Base-by-base conservation (phyloP, 2,797 vertebrate genomes). In the Macroramphosus scolopax region DNA sequence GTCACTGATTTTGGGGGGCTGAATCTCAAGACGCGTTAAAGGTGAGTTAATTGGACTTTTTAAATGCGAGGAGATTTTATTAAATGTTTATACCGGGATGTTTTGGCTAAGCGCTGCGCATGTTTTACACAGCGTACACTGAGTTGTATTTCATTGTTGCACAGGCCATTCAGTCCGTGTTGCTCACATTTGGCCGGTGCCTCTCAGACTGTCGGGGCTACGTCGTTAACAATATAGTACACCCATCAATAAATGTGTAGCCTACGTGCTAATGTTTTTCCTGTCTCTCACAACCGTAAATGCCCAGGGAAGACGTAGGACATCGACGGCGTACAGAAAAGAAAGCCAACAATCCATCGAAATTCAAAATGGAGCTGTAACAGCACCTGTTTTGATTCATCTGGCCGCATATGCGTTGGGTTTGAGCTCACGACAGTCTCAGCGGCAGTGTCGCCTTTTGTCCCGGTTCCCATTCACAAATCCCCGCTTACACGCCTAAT, bases 331-430 rank as follows among this genome's bases (percentile, higher is more conserved):
- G 59, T 31, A 5, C 24, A 17, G 24, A 35, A 57, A 72, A 55
- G 17, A 55, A 63, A 67, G 45, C 50, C 60, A 77, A 68, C 41
- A 68, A 78, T 48, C 52, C 65, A 66, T 80, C 66, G 80, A 80
- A 56, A 79, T 84, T 72, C 87, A 89, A 89, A 88, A 89, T 89
- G 87, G 87, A 89, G 87, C 81, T 78, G 73, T 54, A 55, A 15
- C 75, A 75, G 85, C 87, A 88, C 85, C 87, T 89, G 87, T 87
- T 87, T 83, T 80, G 76, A 82, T 82, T 77, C 78, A 78, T 88
- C 82, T 77, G 80, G 78, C 75, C 80, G 69, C 77, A 68, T 71
- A 78, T 50, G 67, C 65, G 69, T 63, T 54, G 63, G 42, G 34
- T 64, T 56, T 30, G 67, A 61, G 54, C 43, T 48, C 10, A 17